Evolutionary conservation across 2,797 vertebrate species (phyloP), one percentile per base, ranked within the genome.

Genomic region (Sternarchorhynchus goeldii): DNA sequence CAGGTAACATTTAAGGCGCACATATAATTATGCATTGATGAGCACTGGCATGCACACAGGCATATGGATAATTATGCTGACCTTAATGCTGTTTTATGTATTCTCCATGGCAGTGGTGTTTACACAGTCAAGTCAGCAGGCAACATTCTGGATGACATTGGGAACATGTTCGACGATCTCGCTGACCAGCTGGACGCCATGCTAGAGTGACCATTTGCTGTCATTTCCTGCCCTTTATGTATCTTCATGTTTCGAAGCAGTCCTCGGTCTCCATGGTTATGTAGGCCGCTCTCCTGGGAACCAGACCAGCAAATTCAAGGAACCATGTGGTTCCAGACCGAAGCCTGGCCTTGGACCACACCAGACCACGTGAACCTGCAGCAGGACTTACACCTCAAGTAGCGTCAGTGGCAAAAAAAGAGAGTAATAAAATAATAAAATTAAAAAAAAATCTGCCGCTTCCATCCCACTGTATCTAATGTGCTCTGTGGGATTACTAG

Each of bases 111-210:
- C 76, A 88, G 90, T 0, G 62, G 80, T 12, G 57, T 67, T 2
- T 88, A 70, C 82, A 80, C 92, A 0, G 78, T 88, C 17, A 91
- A 91, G 74, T 94, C 94, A 0, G 92, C 97, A 1, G 95, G 96
- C 76, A 98, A 95, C 88, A 98, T 99, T 82, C 91, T 99, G 82
- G 96, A 98, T 39, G 97, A 99, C 89, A 99, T 99, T 82, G 98
- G 97, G 76, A 99, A 95, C 91, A 99, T 99, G 97, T 99, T 99
- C 0, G 97, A 99, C 0, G 96, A 98, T 91, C 93, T 99, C 76
- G 97, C 97, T 0, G 95, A 98, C 90, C 97, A 99, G 90, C 92
- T 99, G 90, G 96, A 99, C 0, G 97, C 97, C 75, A 99, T 99
- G 97, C 88, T 99, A 93, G 97, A 99, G 80, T 99, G 89, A 98